A percentile compares a stretch with the other conserved stretches of the same genome.
Evolutionary conservation across 2,113 vertebrate genomes (phyloP).

Genomic region (Brienomyrus brachyistius): DNA sequence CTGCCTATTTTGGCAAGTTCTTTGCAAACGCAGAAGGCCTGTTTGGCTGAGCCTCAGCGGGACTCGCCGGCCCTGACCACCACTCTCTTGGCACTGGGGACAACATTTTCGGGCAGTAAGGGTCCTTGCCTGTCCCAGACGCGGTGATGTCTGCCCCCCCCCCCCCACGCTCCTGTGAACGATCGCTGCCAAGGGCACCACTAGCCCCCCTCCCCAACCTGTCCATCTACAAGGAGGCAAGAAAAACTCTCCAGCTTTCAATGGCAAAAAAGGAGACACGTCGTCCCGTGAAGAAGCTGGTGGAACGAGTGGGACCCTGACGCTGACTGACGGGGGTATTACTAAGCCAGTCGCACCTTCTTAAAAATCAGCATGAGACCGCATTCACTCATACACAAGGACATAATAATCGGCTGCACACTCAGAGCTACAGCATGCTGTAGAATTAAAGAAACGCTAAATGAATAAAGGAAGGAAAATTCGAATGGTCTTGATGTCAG

Average conservation of each 20-base stretch:
- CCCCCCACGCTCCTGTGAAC: not conserved
- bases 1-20: not conserved
- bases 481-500: not conserved
- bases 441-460: not conserved
- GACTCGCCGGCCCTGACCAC: not conserved
- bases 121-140: not conserved
- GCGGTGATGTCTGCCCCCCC: not conserved
- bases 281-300: not conserved
- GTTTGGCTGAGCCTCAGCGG: not conserved
- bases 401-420: not conserved
- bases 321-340: not conserved
- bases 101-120: not conserved
- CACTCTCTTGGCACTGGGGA: not conserved
- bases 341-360: not conserved
- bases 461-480: not conserved
- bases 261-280: too few relatives aligned
- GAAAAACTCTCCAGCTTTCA: not conserved
- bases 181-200: not conserved
- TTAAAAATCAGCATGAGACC: not conserved
- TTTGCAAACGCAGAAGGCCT: not conserved
- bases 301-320: not conserved
- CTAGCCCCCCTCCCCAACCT: not conserved
- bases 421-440: not conserved
- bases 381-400: not conserved
- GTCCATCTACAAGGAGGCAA: not conserved